These are phyloP conservation scores for Epinotia ramella DNA, from an alignment of 2,888 invertebrate genomes.

Conservation along the genomic window DNA sequence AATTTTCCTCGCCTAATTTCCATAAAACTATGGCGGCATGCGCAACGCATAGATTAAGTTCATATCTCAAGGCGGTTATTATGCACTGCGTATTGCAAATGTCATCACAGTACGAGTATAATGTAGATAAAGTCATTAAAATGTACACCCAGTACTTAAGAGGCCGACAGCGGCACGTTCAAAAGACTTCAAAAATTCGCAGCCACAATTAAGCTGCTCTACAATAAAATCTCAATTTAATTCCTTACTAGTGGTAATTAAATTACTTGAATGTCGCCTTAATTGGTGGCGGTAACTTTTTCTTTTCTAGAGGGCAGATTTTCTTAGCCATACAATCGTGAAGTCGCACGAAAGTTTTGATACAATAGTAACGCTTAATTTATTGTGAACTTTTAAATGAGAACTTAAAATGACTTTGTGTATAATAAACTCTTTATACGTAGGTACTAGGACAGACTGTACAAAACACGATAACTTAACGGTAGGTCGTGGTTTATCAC, in stretches of 20 bases:
- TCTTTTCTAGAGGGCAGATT: conserved; percentile 36
- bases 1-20: conserved; percentile 63
- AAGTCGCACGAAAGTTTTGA: conserved; percentile 56
- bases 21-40: conserved; percentile 70
- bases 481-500: background rate
- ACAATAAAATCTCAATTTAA: conserved; percentile 77
- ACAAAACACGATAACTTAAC: conserved; percentile 3
- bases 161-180: conserved; percentile 56
- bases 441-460: conserved; percentile 24
- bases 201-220: conserved; percentile 70
- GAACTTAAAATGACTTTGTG: conserved; percentile 14
- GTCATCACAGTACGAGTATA: conserved; percentile 43
- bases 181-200: conserved; percentile 69
- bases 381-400: too few species aligned
- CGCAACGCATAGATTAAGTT: conserved; percentile 65
- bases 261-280: conserved; percentile 70
- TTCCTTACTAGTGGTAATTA: conserved; percentile 71
- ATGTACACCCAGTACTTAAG: conserved; percentile 45
- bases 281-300: conserved; percentile 60
- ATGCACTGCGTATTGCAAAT: conserved; percentile 32
- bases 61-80: conserved; percentile 58
- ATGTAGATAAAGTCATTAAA: conserved; percentile 70
- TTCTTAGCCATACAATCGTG: conserved; percentile 51
- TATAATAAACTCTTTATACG: conserved; percentile 19
- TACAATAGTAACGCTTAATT: conserved; percentile 37